Evolutionary conservation across 2,113 vertebrate species (phyloP).

Genomic region (Platysteira castanea): DNA sequence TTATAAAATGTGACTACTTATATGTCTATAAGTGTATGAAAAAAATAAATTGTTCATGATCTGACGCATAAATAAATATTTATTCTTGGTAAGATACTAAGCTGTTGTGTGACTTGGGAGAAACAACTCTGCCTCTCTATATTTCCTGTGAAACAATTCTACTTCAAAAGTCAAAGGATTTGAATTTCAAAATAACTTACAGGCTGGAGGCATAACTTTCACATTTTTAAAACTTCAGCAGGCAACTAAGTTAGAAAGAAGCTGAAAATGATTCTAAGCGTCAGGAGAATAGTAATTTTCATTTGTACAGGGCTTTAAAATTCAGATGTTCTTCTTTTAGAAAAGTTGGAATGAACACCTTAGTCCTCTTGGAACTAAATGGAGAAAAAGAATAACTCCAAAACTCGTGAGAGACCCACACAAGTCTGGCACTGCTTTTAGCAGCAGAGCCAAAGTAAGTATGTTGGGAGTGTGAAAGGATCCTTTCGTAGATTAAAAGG

Average conservation of each 20-base stretch:
- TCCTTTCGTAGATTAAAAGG: neutral
- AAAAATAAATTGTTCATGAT: neutral
- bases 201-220: constrained; percentile 16
- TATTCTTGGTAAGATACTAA: neutral
- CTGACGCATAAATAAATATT: constrained; percentile 36
- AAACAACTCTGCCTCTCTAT: neutral
- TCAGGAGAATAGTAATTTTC: constrained; percentile 6
- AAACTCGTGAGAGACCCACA: neutral
- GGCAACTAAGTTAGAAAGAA: neutral
- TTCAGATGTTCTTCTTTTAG: neutral
- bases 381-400: neutral
- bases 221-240: constrained; percentile 15
- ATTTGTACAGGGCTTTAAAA: neutral
- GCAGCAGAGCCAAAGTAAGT: neutral
- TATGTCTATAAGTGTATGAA: neutral
- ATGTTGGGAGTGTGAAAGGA: neutral
- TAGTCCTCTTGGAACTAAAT: neutral
- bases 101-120: constrained; percentile 3
- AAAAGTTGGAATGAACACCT: neutral
- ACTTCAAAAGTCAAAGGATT: constrained; percentile 47
- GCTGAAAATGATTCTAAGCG: neutral
- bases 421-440: neutral
- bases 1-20: neutral
- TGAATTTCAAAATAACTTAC: constrained; percentile 57
- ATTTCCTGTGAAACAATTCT: constrained; percentile 41